These are phyloP conservation scores for Drosophila melanosoma DNA, from an alignment of 2,888 invertebrate species.

Conservation along the genomic window DNA sequence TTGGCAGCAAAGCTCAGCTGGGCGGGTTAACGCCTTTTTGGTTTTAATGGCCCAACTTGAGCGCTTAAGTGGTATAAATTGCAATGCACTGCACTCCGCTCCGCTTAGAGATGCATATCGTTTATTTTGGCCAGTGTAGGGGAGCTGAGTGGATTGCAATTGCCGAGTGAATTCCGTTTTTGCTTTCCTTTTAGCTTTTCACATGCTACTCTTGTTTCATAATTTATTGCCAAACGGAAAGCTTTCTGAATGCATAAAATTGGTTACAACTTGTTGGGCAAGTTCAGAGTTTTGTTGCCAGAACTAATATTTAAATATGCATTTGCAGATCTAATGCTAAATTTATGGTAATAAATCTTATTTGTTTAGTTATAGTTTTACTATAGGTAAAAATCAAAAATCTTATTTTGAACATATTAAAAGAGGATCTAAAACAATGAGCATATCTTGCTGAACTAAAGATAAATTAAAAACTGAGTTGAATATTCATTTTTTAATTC, in stretches of 20 bases:
- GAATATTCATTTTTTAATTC: background rate
- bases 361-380: too few species aligned
- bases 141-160: background rate
- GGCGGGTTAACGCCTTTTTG: conserved; percentile 69
- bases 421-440: background rate
- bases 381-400: background rate
- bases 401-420: background rate
- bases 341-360: background rate
- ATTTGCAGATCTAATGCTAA: background rate
- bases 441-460: background rate
- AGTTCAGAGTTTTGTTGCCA: conserved; percentile 15
- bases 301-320: conserved; percentile 19
- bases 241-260: background rate
- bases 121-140: conserved; percentile 8
- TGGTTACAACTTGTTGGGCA: conserved; percentile 15
- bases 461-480: background rate
- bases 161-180: background rate
- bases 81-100: conserved; percentile 52
- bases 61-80: conserved; percentile 76
- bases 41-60: conserved; percentile 75
- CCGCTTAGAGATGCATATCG: conserved; percentile 61
- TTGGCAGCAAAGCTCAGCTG: conserved; percentile 30
- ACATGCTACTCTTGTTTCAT: conserved; percentile 19
- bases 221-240: conserved; percentile 39
- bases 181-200: conserved; percentile 15